Evolutionary conservation across 2,113 vertebrate genomes (phyloP).

Genomic region (Prunella fulvescens): DNA sequence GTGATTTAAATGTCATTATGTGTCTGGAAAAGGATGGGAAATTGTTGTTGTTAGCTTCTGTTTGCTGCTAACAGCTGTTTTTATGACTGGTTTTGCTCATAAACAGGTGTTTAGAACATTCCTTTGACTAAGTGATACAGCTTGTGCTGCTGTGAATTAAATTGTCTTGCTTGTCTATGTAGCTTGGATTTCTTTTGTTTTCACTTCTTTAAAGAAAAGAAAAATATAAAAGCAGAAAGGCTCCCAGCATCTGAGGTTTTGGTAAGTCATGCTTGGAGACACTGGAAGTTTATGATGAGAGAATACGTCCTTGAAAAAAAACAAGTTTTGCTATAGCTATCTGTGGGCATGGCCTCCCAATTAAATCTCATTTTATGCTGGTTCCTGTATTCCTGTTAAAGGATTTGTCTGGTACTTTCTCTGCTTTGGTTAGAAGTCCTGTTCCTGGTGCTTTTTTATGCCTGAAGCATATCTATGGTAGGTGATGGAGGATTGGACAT

Average conservation of each 20-base stretch:
- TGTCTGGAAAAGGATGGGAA: slow-evolving; percentile 68
- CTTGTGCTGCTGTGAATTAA: slow-evolving; percentile 38
- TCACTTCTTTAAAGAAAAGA: neutral
- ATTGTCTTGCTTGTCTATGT: slow-evolving; percentile 44
- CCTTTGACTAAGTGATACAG: slow-evolving; percentile 57
- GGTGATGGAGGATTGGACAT: neutral
- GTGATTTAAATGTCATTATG: slow-evolving; percentile 71
- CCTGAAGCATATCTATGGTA: neutral
- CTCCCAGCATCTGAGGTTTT: neutral
- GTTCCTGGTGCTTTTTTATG: neutral
- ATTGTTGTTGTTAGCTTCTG: slow-evolving; percentile 62
- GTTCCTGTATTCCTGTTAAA: neutral
- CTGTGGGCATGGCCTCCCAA: neutral
- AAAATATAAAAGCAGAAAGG: neutral
- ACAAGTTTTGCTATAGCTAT: neutral
- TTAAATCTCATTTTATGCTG: neutral
- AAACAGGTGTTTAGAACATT: slow-evolving; percentile 78
- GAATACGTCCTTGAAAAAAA: neutral
- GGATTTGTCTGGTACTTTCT: neutral
- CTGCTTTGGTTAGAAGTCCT: neutral
- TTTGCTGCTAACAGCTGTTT: slow-evolving; percentile 75
- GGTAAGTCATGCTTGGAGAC: neutral
- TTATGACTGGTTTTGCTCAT: slow-evolving; percentile 80
- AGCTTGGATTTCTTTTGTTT: slow-evolving; percentile 28
- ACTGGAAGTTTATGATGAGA: neutral